Base-by-base conservation (phyloP, 2,888 invertebrate species). In the Metellina segmentata region DNA sequence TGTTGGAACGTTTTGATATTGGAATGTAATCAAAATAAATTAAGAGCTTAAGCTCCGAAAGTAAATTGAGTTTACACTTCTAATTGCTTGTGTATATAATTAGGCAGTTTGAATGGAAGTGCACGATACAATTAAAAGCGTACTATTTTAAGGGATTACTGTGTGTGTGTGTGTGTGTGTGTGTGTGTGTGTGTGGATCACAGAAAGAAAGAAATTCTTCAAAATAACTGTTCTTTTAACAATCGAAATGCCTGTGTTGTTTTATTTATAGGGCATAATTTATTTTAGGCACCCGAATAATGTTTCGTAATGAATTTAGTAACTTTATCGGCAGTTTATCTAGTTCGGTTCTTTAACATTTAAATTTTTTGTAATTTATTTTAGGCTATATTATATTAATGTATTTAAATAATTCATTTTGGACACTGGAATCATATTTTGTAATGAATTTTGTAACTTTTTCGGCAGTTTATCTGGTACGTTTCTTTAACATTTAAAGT, bases 231-330 rank as follows among this genome's bases (percentile, higher is more conserved):
- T 34, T 34, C 34, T 34, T 34, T 34, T 34, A 2, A 34, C 34
- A 34, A 34, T 34, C 34, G 34, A 34, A 34, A 34, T 4, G 52
- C 74, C 75, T 85, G 61, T 48, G 48, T 61, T 34, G 34, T 11
- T 48, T 69, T 75, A 51, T 53, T 75, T 85, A 49, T 75, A 53
- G 85, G 85, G 48, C 85, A 85, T 75, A 75, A 85, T n/a, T 75
- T 72, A 19, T 53, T 48, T 61, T 74, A n/a, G 74, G 20, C 5
- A 20, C 20, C 34, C 19, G 74, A 74, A 20, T 13, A 61, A 61
- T 53, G 20, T 34, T 34, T 34, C 20, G 20, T 51, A 53, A 53
- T 20, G 61, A 11, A 75, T n/a, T 19, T 70, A 11, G 20, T 20
- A 72, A 53, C 74, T 53, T 75, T 53, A 48, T 48, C 19, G 34